Base-by-base conservation (phyloP, 2,888 invertebrate genomes). In the Erebia epiphron region DNA sequence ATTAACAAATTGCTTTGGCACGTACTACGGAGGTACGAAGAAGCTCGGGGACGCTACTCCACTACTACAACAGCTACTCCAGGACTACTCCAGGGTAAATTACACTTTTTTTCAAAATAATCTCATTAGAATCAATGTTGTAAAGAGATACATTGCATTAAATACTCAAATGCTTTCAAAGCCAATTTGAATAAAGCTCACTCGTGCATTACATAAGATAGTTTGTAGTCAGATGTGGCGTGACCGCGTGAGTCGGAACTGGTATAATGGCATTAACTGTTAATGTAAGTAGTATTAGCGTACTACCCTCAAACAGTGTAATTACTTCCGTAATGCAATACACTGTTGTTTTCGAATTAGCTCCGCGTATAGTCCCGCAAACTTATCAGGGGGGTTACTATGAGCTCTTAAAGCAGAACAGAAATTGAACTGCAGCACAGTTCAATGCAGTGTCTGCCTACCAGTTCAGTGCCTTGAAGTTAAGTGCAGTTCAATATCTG, bases 271-370 rank as follows among this genome's bases (percentile, higher is more conserved):
- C 65, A 72, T 74, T 74, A 74, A 57, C 70, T 67, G 70, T 74
- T 74, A 74, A 70, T 74, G 72, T 70, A 54, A 72, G 72, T 70
- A 72, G 70, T 66, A 70, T 70, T 74, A 74, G 68, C 70, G 70
- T 72, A 72, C 58, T 70, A 72, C 68, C 72, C 74, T 70, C 73
- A 72, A 72, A 73, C 73, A 69, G 64, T 68, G 70, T 74, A 74
- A 74, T 74, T 74, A 72, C 68, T 70, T 74, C 74, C 68, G 73
- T 68, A 66, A 70, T 72, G 46, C 65, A 68, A 70, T 74, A 69
- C 57, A 62, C 67, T 43, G 50, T 49, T 67, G 57, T 21, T 26
- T 26, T 18, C 57, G 46, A 61, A 61, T 43, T 41, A 43, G 41
- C 61, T 43, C 41, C 10, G 35, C 16, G 5, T 10, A 13, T 13